Percentiles rank a stretch among this genome's conserved stretches.
Conservation (phyloP, 2,888 invertebrate species). For the Rotaria magnacalcarata region DNA sequence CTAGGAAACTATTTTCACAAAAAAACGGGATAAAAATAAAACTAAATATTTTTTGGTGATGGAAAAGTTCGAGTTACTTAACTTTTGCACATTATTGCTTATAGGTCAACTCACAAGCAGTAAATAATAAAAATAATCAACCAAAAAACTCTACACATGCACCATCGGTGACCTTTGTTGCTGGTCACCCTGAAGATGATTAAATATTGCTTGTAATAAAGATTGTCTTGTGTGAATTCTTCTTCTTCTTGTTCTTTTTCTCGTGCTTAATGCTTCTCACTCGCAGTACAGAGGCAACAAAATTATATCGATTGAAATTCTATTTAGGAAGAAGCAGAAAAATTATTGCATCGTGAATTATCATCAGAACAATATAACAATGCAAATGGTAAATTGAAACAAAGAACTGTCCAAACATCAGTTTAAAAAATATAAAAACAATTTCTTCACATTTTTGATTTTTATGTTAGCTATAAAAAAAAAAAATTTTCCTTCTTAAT, state of each 20-base stretch:
- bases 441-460: background rate
- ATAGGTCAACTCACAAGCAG: background rate
- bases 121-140: background rate
- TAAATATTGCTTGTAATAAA: background rate
- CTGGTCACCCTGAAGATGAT: constrained; percentile 8
- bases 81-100: background rate
- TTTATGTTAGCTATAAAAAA: background rate
- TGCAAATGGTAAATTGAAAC: background rate
- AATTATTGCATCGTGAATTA: background rate
- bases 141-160: background rate
- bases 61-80: background rate
- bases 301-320: background rate
- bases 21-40: background rate
- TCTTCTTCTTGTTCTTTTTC: background rate
- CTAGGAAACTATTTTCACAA: background rate
- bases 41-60: background rate
- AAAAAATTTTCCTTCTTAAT: background rate
- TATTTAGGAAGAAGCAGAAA: background rate
- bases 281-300: background rate
- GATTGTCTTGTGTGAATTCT: background rate
- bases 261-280: background rate
- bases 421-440: background rate
- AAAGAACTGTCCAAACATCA: background rate
- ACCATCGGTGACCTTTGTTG: background rate
- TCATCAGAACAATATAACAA: background rate